Evolutionary conservation across 2,797 vertebrate species (phyloP).

Genomic region (Myoxocephalus aenaeus): DNA sequence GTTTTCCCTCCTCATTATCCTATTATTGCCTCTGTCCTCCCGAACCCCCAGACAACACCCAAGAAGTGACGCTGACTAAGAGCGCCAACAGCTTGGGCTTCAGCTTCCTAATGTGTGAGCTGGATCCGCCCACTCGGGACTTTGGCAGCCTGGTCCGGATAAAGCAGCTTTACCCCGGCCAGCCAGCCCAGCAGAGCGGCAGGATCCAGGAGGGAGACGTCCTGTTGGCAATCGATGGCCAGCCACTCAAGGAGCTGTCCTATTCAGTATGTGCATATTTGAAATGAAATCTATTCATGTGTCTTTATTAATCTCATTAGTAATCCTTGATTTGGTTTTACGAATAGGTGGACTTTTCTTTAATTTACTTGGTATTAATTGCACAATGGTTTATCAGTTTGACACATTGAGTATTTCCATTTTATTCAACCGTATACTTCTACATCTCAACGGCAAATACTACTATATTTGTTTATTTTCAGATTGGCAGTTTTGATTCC

Average conservation of each 20-base stretch:
- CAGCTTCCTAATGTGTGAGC: constrained; percentile 87
- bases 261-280: constrained; percentile 84
- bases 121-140: constrained; percentile 67
- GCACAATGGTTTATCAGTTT: background rate
- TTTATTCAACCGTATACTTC: background rate
- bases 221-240: constrained; percentile 89
- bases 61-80: constrained; percentile 89
- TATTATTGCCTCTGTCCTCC: background rate
- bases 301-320: no score
- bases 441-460: no score
- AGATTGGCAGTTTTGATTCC: no score
- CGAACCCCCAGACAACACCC: constrained; percentile 81
- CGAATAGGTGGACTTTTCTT: background rate
- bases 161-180: constrained; percentile 90
- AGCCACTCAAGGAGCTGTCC: constrained; percentile 84
- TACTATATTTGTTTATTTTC: background rate
- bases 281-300: background rate
- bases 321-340: no score
- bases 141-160: constrained; percentile 84
- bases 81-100: constrained; percentile 88
- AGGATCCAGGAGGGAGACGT: constrained; percentile 88
- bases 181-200: constrained; percentile 89
- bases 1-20: background rate
- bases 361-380: background rate
- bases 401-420: background rate